Evolutionary conservation across 23 tunicate species (phyloP), one percentile per base, ranked within the genome.

Genomic region (Styela plicata): DNA sequence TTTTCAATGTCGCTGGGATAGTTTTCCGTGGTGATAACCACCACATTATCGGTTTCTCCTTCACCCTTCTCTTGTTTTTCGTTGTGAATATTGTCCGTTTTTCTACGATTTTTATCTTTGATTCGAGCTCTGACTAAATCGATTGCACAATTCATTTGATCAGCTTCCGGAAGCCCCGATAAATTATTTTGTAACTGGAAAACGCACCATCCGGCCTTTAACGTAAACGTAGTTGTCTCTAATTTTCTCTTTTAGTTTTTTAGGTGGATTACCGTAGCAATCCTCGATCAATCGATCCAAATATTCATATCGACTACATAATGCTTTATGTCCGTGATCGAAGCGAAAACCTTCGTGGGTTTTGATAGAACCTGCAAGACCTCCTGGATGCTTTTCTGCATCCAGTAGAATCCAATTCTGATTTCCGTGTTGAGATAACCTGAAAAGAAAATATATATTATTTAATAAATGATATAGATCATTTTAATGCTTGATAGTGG

Each of bases 321-420:
- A 79, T 5, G 89, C 57, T 75, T 87, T 89, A 69, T 83, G 91
- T 3, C 99, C 97, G 80, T 91, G 94, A 53, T 96, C 99, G 69
- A 96, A 96, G 19, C 99, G 89, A 69, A 96, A 96, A 0, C 99
- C 99, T 82, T 96, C 97, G 3, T 88, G 90, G 25, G 99, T 96
- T 65, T 83, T 84, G 31, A 88, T 65, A 27, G 95, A 88, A 5
- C 97, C 99, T 0, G 97, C 97, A 1, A 91, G 74, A 2, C 99
- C 99, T n/a, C 99, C 99, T 2, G 99, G 99, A 29, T 85, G 86
- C 78, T 96, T 88, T 61, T 96, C 99, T 2, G 99, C 99, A 78
- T 91, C 94, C 62, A 96, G 86, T 2, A 96, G 85, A 1, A 96
- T 69, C 99, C 99, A 96, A 53, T 91, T 75, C 30, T 78, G 67